A percentile compares a stretch with the other conserved stretches of the same genome.
These are phyloP conservation scores for Eupelmus urozonus DNA, from an alignment of 2,888 invertebrate species.

Conservation along the genomic window DNA sequence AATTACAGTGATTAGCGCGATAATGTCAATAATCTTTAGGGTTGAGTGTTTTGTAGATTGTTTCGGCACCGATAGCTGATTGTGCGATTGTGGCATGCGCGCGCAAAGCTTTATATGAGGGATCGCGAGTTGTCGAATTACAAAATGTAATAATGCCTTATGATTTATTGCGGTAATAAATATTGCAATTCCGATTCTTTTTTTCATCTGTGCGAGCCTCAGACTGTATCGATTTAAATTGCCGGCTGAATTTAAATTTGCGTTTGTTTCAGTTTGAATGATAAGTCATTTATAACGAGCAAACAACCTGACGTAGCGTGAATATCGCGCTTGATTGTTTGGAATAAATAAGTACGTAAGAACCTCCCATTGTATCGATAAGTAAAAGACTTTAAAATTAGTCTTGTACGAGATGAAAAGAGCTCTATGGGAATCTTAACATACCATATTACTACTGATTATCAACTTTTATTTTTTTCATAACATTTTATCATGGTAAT, in stretches of 20 bases:
- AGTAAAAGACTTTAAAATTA: neutral
- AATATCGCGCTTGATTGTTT: conserved; percentile 18
- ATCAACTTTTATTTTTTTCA: too few species aligned
- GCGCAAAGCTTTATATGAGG: neutral
- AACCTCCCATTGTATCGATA: neutral
- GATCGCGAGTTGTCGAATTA: conserved; percentile 45
- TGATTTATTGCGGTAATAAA: conserved; percentile 46
- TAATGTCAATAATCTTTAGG: conserved; percentile 57
- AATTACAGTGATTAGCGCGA: conserved; percentile 55
- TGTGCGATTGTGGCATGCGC: conserved; percentile 26
- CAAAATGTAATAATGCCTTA: conserved; percentile 37
- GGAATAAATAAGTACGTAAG: neutral
- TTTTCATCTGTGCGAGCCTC: neutral
- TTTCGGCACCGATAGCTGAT: conserved; percentile 49
- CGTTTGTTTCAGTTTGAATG: conserved; percentile 10
- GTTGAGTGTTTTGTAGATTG: conserved; percentile 51
- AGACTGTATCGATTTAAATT: neutral
- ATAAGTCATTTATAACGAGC: conserved; percentile 44
- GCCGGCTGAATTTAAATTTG: neutral
- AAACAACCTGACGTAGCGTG: conserved; percentile 11
- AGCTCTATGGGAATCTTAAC: too few species aligned
- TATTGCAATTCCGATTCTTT: conserved; percentile 28
- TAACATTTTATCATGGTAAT: too few species aligned
- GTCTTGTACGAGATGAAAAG: too few species aligned
- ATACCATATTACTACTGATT: too few species aligned